A percentile compares a stretch with the other conserved stretches of the same genome.
Evolutionary conservation across 1,140 invertebrate species (phyloP).

Genomic region (Trachelipus rathkii): DNA sequence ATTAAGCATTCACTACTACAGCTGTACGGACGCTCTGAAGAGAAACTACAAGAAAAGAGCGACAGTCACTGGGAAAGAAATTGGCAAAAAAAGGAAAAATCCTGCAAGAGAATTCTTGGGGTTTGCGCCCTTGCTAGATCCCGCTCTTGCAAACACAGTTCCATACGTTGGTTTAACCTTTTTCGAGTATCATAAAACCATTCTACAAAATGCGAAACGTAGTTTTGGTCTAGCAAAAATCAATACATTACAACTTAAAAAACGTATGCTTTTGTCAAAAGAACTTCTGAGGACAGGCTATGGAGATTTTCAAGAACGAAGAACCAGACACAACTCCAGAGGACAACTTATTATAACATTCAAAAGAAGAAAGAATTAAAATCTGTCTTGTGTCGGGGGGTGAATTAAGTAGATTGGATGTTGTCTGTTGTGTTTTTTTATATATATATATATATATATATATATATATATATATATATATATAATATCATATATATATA

Average conservation of each 20-base stretch:
- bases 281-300: constrained; percentile 40
- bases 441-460: constrained; percentile 1
- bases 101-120: constrained; percentile 42
- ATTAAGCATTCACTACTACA: constrained; percentile 77
- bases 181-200: constrained; percentile 44
- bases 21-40: constrained; percentile 64
- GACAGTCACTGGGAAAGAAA: constrained; percentile 35
- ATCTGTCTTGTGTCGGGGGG: no score
- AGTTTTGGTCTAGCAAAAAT: constrained; percentile 33
- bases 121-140: constrained; percentile 42
- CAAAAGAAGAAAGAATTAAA: constrained; percentile 39
- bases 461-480: constrained; percentile 15
- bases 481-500: constrained; percentile 10
- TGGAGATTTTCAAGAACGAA: constrained; percentile 41
- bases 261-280: constrained; percentile 40
- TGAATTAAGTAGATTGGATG: constrained; percentile 46
- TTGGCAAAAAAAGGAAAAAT: constrained; percentile 44
- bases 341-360: constrained; percentile 36
- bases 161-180: constrained; percentile 42
- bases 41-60: constrained; percentile 35
- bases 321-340: constrained; percentile 40
- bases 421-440: constrained; percentile 34
- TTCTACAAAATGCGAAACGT: constrained; percentile 37
- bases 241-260: constrained; percentile 40
- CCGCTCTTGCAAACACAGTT: constrained; percentile 36